Percentiles rank a stretch among this genome's conserved stretches.
phyloP scores from a whole-genome alignment of 2,888 invertebrate genomes.

The Dione vanillae region DNA sequence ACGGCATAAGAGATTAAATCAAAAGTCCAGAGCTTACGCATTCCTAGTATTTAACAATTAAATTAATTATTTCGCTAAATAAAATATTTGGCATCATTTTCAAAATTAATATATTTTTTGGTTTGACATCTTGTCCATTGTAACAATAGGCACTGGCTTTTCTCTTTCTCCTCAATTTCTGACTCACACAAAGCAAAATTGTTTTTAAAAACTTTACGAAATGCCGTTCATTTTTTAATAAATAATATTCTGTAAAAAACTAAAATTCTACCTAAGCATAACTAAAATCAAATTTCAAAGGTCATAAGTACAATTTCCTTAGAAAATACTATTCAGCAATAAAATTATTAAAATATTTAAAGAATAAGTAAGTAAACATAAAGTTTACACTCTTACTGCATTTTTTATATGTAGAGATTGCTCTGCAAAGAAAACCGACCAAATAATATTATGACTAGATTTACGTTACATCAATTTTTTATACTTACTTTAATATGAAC shows the following conservation, averaged over 20 bases:
- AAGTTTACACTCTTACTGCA: no score
- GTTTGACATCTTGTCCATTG: neutral
- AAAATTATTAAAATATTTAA: no score
- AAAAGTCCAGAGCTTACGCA: neutral
- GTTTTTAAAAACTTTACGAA: neutral
- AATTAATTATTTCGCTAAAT: constrained; percentile 7
- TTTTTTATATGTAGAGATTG: neutral
- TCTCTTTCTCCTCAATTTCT: neutral
- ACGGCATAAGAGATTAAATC: neutral
- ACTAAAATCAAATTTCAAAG: neutral
- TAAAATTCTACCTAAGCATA: neutral
- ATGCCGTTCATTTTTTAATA: neutral
- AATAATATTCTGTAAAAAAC: neutral
- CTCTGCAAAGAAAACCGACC: constrained; percentile 8
- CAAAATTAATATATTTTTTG: neutral
- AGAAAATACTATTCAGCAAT: no score
- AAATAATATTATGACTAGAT: constrained; percentile 24
- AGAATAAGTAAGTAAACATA: no score
- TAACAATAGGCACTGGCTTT: neutral
- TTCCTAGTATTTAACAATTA: neutral
- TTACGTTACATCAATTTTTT: constrained; percentile 12
- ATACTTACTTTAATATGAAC: constrained; percentile 11
- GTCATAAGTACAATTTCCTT: neutral
- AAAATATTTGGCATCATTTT: constrained; percentile 19
- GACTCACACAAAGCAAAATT: neutral